A percentile compares a stretch with the other conserved stretches of the same genome.
These are phyloP conservation scores for Pseudopleuronectes americanus DNA, from an alignment of 2,797 vertebrate genomes.

Conservation along the genomic window DNA sequence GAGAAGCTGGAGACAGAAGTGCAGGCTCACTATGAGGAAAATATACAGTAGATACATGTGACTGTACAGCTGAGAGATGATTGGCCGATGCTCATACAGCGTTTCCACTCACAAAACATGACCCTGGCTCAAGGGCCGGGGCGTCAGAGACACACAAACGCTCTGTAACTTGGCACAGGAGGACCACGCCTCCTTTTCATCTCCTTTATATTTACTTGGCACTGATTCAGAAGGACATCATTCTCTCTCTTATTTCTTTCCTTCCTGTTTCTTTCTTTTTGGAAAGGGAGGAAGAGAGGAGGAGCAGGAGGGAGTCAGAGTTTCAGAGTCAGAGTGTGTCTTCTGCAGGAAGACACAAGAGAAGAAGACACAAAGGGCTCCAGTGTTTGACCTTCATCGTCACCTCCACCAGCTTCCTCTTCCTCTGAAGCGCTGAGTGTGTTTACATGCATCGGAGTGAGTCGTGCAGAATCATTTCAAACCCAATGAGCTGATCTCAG, in stretches of 20 bases:
- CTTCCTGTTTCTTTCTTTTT: neutral
- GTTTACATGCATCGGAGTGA: constrained; percentile 41
- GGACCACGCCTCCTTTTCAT: constrained; percentile 10
- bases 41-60: neutral
- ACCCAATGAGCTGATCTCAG: neutral
- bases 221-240: constrained; percentile 25
- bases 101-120: constrained; percentile 31
- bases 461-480: neutral
- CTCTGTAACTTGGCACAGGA: constrained; percentile 38
- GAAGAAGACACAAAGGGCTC: constrained; percentile 42
- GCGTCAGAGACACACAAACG: neutral
- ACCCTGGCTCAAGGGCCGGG: constrained; percentile 16
- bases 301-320: constrained; percentile 4
- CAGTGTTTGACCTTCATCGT: constrained; percentile 32
- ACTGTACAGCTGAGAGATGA: neutral
- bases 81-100: constrained; percentile 19
- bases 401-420: constrained; percentile 40
- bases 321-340: constrained; percentile 16
- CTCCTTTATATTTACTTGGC: constrained; percentile 48
- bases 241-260: neutral
- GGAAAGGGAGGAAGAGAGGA: neutral
- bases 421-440: constrained; percentile 29
- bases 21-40: neutral
- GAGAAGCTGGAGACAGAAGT: constrained; percentile 16
- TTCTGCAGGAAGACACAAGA: constrained; percentile 1